Base-by-base conservation (phyloP, 2,888 invertebrate genomes). In the Mesorhabditis sp. region DNA sequence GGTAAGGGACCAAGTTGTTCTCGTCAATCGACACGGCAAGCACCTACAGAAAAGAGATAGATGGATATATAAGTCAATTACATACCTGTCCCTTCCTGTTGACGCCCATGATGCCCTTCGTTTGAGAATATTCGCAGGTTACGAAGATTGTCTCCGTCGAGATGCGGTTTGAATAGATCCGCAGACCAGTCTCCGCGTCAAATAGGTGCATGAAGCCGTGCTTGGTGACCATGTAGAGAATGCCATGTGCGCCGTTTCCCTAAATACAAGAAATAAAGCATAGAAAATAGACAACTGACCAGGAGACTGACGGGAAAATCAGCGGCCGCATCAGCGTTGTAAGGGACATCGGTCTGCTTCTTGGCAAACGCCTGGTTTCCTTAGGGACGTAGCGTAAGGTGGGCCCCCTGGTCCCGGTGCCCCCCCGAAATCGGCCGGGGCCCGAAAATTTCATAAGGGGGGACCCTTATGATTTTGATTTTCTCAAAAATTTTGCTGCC, bases 261-360 rank as follows among this genome's bases (percentile, higher is more conserved):
- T 90, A 42, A 70, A 77, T 77, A 72, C 41, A 75, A 42, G 1
- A 28, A 28, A 28, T 28, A 28, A 28, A 28, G 2, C 28, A 28
- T 28, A 43, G 28, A 43, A 50, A 67, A 62, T 44, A n/a, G 45
- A 45, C 61, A 66, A 10, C 66, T 43, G 13, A 90, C 90, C 89
- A 98, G 97, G 96, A 98, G 97, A 13, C 97, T 96, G n/a, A 98
- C 95, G 0, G 97, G 97, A 87, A 98, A 98, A 88, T 98, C 97
- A 87, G 93, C 94, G 86, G 92, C 92, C 0, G 97, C 96, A 86
- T 99, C 98, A 0, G 95, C 92, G 45, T 98, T 97, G 88, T 98
- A 99, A 89, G 96, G 97, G 3, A 99, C 95, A 87, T 99, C 98
- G 4, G 98, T 95, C 0, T 95, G 94, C 87, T 98, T 98, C 89